Base-by-base conservation (phyloP, 2,888 invertebrate species). In the Hofmannophila pseudospretella region DNA sequence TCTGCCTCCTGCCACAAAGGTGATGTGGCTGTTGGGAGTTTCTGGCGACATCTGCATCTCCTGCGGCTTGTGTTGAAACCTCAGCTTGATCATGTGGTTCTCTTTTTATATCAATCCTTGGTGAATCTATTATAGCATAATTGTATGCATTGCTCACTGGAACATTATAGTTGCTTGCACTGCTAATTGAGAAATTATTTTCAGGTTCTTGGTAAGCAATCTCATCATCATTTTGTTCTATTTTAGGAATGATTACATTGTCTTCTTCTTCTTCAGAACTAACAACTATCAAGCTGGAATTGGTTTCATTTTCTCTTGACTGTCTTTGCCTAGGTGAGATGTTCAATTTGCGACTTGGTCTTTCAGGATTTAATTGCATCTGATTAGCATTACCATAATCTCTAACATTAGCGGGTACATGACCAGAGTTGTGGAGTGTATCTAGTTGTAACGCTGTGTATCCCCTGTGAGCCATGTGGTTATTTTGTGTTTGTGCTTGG, bases 211-310 rank as follows among this genome's bases (percentile, higher is more conserved):
- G 25, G 4, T 25, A 10, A 25, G 4, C 25, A 25, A 4, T 25
- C n/a, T 25, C 7, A 9, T n/a, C n/a, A n/a, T 25, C n/a, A 2
- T 65, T 60, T 39, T 58, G 71, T 37, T 67, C 71, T 43, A 73
- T 80, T 44, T 67, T 68, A n/a, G 74, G 72, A 14, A 49, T 45
- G 16, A 63, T 47, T 12, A 53, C 51, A 59, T 75, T 70, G 23
- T 88, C 87, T 51, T 88, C 87, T 51, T 88, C 88, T 36, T 88
- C 88, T 47, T 86, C 87, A 31, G 88, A 88, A 54, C 86, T 86
- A 1, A 88, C 74, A 65, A 85, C 87, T 54, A 88, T 86, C 36
- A 72, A 62, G 65, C 72, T 75, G 32, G 69, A 47, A 49, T 63
- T 57, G 22, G 43, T 43, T 45, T 73, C 74, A 59, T 60, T 74